phyloP scores from a whole-genome alignment of 1,140 invertebrate species.

The Luehdorfia chinensis region DNA sequence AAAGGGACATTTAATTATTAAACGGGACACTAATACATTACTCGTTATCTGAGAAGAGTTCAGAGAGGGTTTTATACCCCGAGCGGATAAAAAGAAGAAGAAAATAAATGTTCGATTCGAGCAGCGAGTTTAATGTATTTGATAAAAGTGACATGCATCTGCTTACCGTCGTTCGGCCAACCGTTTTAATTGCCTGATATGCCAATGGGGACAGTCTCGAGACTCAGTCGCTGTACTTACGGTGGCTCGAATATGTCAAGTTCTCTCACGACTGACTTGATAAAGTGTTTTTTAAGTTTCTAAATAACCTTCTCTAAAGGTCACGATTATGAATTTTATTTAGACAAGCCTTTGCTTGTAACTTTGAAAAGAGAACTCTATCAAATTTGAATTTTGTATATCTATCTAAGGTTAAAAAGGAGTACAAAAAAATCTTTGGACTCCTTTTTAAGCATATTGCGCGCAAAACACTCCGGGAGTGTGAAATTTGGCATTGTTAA shows the following conservation, averaged over 20 bases:
- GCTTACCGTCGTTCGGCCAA: conserved; percentile 44
- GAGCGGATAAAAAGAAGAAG: conserved; percentile 43
- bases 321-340: conserved; percentile 23
- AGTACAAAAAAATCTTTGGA: too few species aligned
- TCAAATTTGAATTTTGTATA: too few species aligned
- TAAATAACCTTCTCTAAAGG: conserved; percentile 18
- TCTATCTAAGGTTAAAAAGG: too few species aligned
- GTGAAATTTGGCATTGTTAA: too few species aligned
- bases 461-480: too few species aligned
- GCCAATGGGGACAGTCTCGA: conserved; percentile 32
- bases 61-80: conserved; percentile 47
- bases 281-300: conserved; percentile 28
- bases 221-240: conserved; percentile 27
- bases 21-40: conserved; percentile 57
- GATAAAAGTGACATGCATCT: conserved; percentile 71
- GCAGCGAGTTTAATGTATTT: conserved; percentile 70
- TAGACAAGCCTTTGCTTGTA: conserved; percentile 7
- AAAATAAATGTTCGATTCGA: conserved; percentile 54
- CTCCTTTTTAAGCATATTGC: too few species aligned
- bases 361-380: neutral
- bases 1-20: conserved; percentile 66
- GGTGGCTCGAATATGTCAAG: conserved; percentile 52
- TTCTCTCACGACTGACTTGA: conserved; percentile 36
- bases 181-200: conserved; percentile 67
- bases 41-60: conserved; percentile 53